These are phyloP conservation scores for Cordilura impudica DNA, from an alignment of 2,888 invertebrate genomes.

Conservation along the genomic window DNA sequence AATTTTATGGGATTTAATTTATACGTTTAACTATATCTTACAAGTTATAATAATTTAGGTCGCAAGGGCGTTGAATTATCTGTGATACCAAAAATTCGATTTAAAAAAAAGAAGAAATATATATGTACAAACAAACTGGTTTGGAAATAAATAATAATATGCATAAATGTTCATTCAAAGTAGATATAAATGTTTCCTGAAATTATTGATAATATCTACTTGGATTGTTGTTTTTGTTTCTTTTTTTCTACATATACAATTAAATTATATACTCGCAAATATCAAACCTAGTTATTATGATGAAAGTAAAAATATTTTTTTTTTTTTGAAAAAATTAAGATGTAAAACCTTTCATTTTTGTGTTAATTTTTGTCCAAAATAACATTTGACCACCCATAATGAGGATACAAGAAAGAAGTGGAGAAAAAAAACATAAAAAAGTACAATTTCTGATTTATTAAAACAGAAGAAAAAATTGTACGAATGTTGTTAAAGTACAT, in stretches of 20 bases:
- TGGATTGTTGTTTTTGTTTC: not conserved
- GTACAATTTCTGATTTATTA: not conserved
- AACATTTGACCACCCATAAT: constrained; percentile 46
- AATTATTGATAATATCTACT: constrained; percentile 27
- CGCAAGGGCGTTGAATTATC: constrained; percentile 61
- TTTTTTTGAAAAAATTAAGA: not conserved
- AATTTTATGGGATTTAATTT: constrained; percentile 38
- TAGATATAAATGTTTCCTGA: constrained; percentile 33
- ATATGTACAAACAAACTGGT: constrained; percentile 21
- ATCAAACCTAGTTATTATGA: constrained; percentile 48
- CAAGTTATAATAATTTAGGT: constrained; percentile 55
- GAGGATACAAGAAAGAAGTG: not conserved
- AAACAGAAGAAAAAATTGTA: not conserved
- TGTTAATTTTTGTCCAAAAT: not conserved
- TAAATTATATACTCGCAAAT: constrained; percentile 17
- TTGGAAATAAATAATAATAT: not conserved
- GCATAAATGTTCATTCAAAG: not conserved
- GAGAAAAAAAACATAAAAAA: not conserved
- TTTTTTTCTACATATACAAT: constrained; percentile 8
- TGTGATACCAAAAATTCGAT: not conserved
- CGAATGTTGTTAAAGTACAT: not conserved
- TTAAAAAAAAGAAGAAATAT: constrained; percentile 12
- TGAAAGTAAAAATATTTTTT: constrained; percentile 39
- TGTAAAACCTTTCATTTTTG: constrained; percentile 46
- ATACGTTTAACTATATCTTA: constrained; percentile 41